phyloP scores from a whole-genome alignment of 1,140 invertebrate species.

The Bombyx mandarina region DNA sequence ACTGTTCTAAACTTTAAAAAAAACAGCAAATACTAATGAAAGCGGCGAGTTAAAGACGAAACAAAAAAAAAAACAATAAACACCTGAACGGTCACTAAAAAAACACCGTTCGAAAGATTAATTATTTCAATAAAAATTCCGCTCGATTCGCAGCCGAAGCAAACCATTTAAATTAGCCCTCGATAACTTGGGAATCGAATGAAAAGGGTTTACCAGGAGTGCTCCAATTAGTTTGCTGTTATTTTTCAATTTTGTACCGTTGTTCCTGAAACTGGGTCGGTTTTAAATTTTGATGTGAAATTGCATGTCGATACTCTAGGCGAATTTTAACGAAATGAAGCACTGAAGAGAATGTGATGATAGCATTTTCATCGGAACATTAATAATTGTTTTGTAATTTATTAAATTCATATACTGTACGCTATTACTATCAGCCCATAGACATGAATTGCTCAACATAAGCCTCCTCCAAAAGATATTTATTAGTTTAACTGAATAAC shows the following conservation, averaged over 20 bases:
- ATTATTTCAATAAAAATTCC: constrained; percentile 31
- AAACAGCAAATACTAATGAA: not conserved
- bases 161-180: constrained; percentile 62
- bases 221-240: constrained; percentile 64
- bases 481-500: too few species aligned
- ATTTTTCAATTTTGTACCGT: constrained; percentile 57
- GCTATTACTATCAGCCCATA: too few species aligned
- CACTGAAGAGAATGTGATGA: too few species aligned
- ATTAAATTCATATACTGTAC: too few species aligned
- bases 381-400: too few species aligned
- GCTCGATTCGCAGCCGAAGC: constrained; percentile 34
- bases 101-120: constrained; percentile 24
- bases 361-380: too few species aligned
- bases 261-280: constrained; percentile 40
- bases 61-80: constrained; percentile 7
- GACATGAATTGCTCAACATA: too few species aligned
- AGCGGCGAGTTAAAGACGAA: not conserved
- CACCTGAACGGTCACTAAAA: constrained; percentile 8
- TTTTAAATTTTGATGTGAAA: constrained; percentile 18
- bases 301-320: too few species aligned
- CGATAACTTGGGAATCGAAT: constrained; percentile 59
- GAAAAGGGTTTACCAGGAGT: constrained; percentile 58
- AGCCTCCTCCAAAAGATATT: too few species aligned
- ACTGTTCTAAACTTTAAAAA: too few species aligned
- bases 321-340: too few species aligned